A percentile compares a stretch with the other conserved stretches of the same genome.
These are phyloP conservation scores for Sebastes aleutianus DNA, from an alignment of 2,797 vertebrate genomes.

Conservation along the genomic window DNA sequence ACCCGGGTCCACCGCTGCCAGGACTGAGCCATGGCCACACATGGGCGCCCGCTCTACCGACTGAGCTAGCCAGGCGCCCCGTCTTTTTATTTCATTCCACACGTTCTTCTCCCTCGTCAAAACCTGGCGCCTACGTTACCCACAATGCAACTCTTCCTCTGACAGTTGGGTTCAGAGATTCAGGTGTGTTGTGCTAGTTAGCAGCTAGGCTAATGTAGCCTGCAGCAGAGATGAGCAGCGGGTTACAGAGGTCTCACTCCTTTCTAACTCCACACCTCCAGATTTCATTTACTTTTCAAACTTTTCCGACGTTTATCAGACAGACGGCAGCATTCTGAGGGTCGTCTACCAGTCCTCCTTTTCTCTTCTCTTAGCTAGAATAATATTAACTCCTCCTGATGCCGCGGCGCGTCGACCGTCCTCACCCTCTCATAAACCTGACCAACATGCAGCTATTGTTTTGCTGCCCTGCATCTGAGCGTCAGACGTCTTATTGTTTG, in stretches of 20 bases:
- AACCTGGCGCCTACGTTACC: not conserved
- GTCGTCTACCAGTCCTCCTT: not conserved
- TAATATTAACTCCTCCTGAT: not conserved
- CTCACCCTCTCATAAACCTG: not conserved
- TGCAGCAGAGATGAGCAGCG: not conserved
- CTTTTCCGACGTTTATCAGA: not conserved
- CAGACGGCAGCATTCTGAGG: no score
- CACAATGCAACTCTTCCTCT: not conserved
- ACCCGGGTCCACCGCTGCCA: no score
- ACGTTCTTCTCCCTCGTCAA: not conserved
- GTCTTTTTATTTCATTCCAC: not conserved
- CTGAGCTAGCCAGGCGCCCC: no score
- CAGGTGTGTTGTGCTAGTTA: not conserved
- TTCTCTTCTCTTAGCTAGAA: no score
- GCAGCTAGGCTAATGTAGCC: not conserved
- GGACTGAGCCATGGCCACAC: no score
- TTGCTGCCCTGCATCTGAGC: slow-evolving; percentile 49
- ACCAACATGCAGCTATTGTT: slow-evolving; percentile 35
- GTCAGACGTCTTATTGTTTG: slow-evolving; percentile 54
- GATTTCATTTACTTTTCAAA: no score
- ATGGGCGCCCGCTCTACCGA: no score
- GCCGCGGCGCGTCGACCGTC: not conserved
- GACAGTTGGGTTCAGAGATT: not conserved
- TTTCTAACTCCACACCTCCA: not conserved
- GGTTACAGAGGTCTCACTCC: not conserved